phyloP scores from a whole-genome alignment of 2,113 vertebrate species.

The Barnardius zonarius region DNA sequence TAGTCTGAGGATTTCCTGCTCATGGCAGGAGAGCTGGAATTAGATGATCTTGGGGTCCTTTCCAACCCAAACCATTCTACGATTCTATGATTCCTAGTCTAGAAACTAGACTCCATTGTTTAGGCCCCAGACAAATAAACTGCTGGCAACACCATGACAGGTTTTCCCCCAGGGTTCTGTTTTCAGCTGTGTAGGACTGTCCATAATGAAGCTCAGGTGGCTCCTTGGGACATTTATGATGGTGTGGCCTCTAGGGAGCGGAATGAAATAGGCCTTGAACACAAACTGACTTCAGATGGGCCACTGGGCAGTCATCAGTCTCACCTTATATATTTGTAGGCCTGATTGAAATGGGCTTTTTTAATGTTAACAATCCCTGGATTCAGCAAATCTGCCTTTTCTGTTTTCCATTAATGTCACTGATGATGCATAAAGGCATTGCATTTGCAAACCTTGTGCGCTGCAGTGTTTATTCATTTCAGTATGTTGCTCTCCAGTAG shows the following conservation, averaged over 20 bases:
- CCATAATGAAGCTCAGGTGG: not conserved
- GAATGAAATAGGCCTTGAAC: not conserved
- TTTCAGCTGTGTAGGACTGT: not conserved
- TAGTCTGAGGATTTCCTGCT: not conserved
- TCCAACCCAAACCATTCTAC: not conserved
- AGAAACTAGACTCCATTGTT: not conserved
- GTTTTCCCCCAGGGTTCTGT: not conserved
- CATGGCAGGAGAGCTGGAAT: not conserved
- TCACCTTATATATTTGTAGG: not conserved
- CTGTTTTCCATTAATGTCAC: not conserved
- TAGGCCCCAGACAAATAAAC: not conserved
- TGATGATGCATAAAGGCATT: not conserved
- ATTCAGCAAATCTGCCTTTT: not conserved
- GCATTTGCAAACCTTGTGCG: not conserved
- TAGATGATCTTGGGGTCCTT: not conserved
- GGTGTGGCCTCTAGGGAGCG: not conserved
- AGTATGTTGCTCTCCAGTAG: not conserved
- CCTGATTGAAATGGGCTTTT: not conserved
- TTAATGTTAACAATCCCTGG: not conserved
- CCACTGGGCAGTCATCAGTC: not conserved
- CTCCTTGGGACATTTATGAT: not conserved
- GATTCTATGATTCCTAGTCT: not conserved
- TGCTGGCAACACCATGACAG: not conserved
- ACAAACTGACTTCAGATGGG: not conserved
- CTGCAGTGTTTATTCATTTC: not conserved